Conservation (phyloP, 2,113 vertebrate species). For the Shinisaurus crocodilurus region DNA sequence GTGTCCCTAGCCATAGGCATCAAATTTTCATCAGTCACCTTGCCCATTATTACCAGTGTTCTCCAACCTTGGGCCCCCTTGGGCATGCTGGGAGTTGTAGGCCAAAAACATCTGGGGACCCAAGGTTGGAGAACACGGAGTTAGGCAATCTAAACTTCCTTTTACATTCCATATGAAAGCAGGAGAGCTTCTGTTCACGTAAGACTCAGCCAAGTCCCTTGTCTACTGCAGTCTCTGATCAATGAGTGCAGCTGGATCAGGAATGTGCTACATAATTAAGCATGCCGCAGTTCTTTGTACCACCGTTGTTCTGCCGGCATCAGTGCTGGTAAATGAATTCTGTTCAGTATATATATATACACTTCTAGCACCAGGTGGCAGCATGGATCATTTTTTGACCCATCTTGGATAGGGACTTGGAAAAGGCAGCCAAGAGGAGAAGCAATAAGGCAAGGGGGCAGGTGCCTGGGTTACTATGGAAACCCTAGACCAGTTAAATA, state of each 20-base stretch:
- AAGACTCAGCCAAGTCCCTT: not conserved
- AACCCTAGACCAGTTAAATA: not conserved
- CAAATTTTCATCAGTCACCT: not conserved
- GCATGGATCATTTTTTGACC: not conserved
- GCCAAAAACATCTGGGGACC: no score
- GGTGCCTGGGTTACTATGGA: not conserved
- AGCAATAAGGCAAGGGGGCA: not conserved
- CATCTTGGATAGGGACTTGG: not conserved
- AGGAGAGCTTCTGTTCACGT: not conserved
- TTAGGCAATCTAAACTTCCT: not conserved
- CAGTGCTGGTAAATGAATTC: not conserved
- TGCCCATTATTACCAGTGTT: not conserved
- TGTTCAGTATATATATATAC: not conserved
- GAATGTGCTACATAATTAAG: not conserved
- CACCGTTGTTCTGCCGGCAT: not conserved
- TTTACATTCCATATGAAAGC: not conserved
- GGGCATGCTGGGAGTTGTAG: no score
- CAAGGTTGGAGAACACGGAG: no score
- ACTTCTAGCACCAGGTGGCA: not conserved
- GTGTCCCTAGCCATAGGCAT: not conserved
- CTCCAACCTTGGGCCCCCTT: no score
- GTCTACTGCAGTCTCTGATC: not conserved
- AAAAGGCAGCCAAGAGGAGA: not conserved
- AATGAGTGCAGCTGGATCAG: not conserved
- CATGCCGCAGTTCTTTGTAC: not conserved